Conservation (phyloP, 1,140 invertebrate species). For the Brachionus manjavacas region DNA sequence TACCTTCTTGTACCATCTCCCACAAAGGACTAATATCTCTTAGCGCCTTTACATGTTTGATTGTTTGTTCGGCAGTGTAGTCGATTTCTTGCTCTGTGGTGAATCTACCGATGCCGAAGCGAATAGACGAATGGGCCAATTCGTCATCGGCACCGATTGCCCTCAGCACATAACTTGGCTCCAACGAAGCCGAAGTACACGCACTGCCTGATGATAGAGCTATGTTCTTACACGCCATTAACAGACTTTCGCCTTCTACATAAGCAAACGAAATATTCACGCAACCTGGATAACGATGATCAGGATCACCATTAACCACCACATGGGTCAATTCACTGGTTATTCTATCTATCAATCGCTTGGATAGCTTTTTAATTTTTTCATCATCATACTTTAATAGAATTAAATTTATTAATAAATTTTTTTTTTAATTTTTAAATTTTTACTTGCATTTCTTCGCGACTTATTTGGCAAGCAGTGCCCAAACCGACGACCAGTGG, state of each 20-base stretch:
- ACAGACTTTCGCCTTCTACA: slow-evolving; percentile 81
- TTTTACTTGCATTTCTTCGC: slow-evolving; percentile 62
- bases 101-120: slow-evolving; percentile 94
- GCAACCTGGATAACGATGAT: slow-evolving; percentile 82
- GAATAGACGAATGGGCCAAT: slow-evolving; percentile 95
- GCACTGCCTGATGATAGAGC: slow-evolving; percentile 67
- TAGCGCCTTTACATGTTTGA: slow-evolving; percentile 79
- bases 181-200: slow-evolving; percentile 93
- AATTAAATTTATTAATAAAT: slow-evolving; percentile 1
- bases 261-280: slow-evolving; percentile 96
- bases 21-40: slow-evolving; percentile 97
- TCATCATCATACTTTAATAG: slow-evolving; percentile 66
- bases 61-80: slow-evolving; percentile 83
- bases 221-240: slow-evolving; percentile 91
- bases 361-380: slow-evolving; percentile 73
- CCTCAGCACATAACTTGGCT: slow-evolving; percentile 94
- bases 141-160: slow-evolving; percentile 98
- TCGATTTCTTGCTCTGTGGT: slow-evolving; percentile 92
- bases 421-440: background rate
- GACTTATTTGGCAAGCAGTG: slow-evolving; percentile 76
- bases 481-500: slow-evolving; percentile 86
- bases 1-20: slow-evolving; percentile 98
- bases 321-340: slow-evolving; percentile 73
- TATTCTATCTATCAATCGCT: slow-evolving; percentile 75
- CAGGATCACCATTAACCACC: slow-evolving; percentile 85